Percentiles rank a stretch among this genome's conserved stretches.
These are phyloP conservation scores for Eutolmus rufibarbis DNA, from an alignment of 2,888 invertebrate species.

Conservation along the genomic window DNA sequence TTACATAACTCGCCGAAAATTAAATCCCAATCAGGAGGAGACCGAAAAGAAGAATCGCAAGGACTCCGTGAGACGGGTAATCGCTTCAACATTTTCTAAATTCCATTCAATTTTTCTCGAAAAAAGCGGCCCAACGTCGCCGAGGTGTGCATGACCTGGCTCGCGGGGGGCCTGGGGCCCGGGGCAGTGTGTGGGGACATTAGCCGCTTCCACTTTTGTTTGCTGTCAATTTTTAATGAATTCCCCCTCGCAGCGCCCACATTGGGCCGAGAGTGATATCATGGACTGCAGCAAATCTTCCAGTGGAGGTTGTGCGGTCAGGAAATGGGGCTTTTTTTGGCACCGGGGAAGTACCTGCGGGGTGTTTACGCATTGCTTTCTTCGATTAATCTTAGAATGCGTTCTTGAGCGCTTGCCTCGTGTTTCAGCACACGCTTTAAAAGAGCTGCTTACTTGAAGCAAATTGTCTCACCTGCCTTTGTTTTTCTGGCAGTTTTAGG, in stretches of 20 bases:
- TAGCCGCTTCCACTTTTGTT: not conserved
- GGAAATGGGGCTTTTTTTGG: not conserved
- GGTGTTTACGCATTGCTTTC: not conserved
- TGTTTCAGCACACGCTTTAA: not conserved
- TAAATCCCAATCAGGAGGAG: conserved; percentile 59
- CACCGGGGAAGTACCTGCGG: not conserved
- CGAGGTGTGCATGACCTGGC: not conserved
- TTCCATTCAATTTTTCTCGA: not conserved
- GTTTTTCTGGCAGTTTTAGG: not conserved
- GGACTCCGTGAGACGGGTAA: conserved; percentile 59
- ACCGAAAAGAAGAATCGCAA: conserved; percentile 60
- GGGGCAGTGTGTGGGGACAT: not conserved
- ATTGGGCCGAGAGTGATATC: not conserved
- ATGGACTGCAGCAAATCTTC: not conserved
- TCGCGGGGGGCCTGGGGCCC: not conserved
- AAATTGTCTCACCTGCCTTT: not conserved
- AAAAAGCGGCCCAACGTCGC: not conserved
- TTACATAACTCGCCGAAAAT: conserved; percentile 60
- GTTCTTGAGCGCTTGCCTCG: not conserved
- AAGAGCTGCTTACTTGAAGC: not conserved
- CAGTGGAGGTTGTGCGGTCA: not conserved
- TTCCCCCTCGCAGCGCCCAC: not conserved
- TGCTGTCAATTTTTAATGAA: not conserved
- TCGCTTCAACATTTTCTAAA: not conserved
- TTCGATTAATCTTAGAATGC: not conserved